Evolutionary conservation across 1,140 invertebrate species (phyloP).

Genomic region (Agrilus planipennis): DNA sequence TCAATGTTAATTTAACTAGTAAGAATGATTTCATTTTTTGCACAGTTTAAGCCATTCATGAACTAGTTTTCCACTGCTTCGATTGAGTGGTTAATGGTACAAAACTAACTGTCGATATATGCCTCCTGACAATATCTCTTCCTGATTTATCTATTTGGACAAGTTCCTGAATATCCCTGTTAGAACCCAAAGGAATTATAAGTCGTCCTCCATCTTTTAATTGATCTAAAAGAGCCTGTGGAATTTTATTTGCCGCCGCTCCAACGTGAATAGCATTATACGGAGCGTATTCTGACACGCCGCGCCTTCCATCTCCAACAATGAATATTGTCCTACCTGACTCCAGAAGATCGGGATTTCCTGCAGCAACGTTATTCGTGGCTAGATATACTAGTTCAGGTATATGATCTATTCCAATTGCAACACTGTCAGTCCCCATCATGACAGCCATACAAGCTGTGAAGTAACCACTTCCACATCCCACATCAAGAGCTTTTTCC

Average conservation of each 20-base stretch:
- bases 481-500: constrained; percentile 80
- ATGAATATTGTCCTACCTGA: constrained; percentile 55
- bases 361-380: constrained; percentile 62
- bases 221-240: constrained; percentile 50
- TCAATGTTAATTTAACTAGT: too few relatives aligned
- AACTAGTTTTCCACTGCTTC: constrained; percentile 51
- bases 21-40: too few relatives aligned
- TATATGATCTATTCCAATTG: constrained; percentile 90
- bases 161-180: constrained; percentile 69
- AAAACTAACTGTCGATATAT: constrained; percentile 92
- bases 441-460: constrained; percentile 90
- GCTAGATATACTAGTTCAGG: constrained; percentile 67
- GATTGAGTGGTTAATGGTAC: constrained; percentile 90
- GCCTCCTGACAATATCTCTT: constrained; percentile 66
- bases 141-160: constrained; percentile 78
- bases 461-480: constrained; percentile 90
- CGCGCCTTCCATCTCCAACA: constrained; percentile 77
- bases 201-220: constrained; percentile 72
- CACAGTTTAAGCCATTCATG: too few relatives aligned
- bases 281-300: constrained; percentile 58
- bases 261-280: constrained; percentile 93
- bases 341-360: constrained; percentile 55
- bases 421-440: constrained; percentile 50
- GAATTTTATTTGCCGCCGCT: constrained; percentile 71
- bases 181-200: constrained; percentile 82